A percentile compares a stretch with the other conserved stretches of the same genome.
phyloP scores from a whole-genome alignment of 2,797 vertebrate genomes.

The Potorous gilbertii region DNA sequence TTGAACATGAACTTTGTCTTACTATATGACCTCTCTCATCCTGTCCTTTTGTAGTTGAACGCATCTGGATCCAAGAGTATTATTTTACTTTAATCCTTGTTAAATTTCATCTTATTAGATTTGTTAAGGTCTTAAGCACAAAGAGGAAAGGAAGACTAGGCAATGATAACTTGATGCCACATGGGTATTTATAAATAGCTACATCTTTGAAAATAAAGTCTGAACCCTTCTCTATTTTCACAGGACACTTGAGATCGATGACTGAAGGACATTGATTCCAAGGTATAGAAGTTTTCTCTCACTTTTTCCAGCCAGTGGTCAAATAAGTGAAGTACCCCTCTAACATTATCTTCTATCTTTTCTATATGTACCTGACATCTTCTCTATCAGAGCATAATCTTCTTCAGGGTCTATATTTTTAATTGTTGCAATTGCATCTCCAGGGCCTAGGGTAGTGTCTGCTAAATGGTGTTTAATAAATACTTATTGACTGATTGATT shows the following conservation, averaged over 20 bases:
- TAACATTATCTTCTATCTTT: neutral
- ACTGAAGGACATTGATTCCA: neutral
- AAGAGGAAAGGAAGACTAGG: neutral
- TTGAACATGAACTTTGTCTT: neutral
- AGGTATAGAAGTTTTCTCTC: neutral
- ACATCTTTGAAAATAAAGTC: neutral
- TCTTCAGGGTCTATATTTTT: neutral
- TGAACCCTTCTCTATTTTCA: neutral
- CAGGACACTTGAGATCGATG: neutral
- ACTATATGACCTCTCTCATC: neutral
- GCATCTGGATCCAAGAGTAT: neutral
- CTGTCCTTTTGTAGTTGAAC: neutral
- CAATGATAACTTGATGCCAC: neutral
- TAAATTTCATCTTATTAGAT: neutral
- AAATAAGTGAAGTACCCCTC: neutral
- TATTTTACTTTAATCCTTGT: neutral
- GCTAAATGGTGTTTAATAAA: neutral
- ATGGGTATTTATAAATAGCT: neutral
- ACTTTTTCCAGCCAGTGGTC: neutral
- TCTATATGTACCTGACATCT: neutral
- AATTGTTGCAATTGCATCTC: neutral
- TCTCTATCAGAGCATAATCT: neutral
- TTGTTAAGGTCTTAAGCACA: neutral
- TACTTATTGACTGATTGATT: neutral
- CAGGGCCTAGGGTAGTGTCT: neutral